Evolutionary conservation across 2,888 invertebrate genomes (phyloP).

Genomic region (Vesta saturnalis): DNA sequence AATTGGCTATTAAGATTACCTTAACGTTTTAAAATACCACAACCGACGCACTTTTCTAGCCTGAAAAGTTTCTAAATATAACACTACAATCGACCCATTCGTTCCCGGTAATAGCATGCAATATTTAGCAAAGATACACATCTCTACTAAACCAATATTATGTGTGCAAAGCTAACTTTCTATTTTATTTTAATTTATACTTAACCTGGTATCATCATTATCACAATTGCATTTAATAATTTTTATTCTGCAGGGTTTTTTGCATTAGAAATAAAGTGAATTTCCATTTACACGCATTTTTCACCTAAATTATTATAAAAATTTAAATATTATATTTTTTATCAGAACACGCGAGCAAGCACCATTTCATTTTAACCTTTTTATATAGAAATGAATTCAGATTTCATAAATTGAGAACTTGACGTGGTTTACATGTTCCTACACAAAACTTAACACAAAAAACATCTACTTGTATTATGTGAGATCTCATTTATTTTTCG

Average conservation of each 20-base stretch:
- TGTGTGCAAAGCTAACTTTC: neutral
- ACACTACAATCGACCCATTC: constrained; percentile 1
- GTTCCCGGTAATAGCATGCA: constrained; percentile 1
- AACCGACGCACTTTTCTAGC: constrained; percentile 1
- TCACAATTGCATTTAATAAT: no score
- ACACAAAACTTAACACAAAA: neutral
- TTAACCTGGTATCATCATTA: no score
- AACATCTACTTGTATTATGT: no score
- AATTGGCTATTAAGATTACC: neutral
- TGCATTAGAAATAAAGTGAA: no score
- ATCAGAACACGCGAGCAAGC: neutral
- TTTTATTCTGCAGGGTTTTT: no score
- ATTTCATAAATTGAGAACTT: neutral
- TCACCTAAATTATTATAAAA: neutral
- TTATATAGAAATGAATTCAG: neutral
- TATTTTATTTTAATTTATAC: neutral
- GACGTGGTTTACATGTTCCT: neutral
- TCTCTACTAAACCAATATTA: neutral
- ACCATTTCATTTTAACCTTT: neutral
- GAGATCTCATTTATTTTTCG: no score
- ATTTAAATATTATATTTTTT: constrained; percentile 1
- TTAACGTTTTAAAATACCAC: neutral
- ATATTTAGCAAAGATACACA: constrained; percentile 1
- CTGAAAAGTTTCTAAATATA: neutral
- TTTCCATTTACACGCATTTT: neutral